Evolutionary conservation across 2,797 vertebrate species (phyloP).

Genomic region (Margarornis squamiger): DNA sequence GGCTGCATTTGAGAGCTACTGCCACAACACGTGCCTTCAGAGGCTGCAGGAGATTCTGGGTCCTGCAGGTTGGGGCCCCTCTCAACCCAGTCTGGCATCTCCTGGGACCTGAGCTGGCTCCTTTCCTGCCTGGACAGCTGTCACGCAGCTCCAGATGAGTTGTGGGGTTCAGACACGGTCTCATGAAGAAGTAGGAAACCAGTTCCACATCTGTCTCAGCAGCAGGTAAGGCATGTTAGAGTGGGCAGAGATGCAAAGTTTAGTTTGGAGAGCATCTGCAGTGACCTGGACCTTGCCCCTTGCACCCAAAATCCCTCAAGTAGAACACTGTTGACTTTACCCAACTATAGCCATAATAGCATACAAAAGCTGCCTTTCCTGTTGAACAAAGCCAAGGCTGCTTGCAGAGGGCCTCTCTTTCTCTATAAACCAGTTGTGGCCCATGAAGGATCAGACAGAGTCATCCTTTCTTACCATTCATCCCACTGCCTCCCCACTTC

Average conservation of each 20-base stretch:
- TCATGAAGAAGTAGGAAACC: background rate
- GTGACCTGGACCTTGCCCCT: background rate
- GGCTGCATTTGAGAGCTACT: background rate
- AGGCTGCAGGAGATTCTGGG: background rate
- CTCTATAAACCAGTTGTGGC: background rate
- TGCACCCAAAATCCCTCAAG: background rate
- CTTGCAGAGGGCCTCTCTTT: background rate
- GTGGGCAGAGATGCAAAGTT: background rate
- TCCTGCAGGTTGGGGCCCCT: background rate
- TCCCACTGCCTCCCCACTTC: background rate
- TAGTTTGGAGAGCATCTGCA: background rate
- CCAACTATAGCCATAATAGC: background rate
- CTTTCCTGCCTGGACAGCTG: background rate
- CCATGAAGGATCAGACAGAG: rapidly evolving
- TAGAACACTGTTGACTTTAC: background rate
- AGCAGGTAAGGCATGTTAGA: background rate
- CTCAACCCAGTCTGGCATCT: background rate
- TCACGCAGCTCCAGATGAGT: rapidly evolving
- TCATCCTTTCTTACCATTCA: background rate
- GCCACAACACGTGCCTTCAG: rapidly evolving
- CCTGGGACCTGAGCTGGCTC: background rate
- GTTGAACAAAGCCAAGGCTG: background rate
- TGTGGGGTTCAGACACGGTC: background rate
- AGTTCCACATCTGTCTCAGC: background rate
- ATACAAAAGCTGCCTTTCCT: background rate